Percentiles rank a stretch among this genome's conserved stretches.
Evolutionary conservation across 2,797 vertebrate genomes (phyloP).

Genomic region (Sebastes melanostomus): DNA sequence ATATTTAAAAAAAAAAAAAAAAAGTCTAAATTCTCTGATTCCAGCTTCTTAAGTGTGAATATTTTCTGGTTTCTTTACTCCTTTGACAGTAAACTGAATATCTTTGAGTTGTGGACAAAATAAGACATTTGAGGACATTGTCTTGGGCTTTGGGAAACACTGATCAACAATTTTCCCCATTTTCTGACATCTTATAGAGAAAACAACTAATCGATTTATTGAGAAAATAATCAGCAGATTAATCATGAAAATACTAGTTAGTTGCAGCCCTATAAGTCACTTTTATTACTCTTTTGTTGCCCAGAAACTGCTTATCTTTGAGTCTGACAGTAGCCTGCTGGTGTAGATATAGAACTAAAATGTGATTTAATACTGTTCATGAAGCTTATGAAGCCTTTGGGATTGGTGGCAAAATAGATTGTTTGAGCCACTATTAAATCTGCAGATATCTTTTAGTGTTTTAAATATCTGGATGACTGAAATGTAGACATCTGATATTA

Average conservation of each 20-base stretch:
- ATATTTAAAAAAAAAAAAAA: too few relatives aligned
- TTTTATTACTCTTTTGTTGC: neutral
- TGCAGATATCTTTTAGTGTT: neutral
- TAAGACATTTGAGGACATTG: fast-evolving
- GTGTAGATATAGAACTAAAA: neutral
- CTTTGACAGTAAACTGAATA: too few relatives aligned
- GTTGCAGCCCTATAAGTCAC: neutral
- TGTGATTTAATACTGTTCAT: neutral
- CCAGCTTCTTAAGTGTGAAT: too few relatives aligned
- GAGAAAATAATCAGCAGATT: too few relatives aligned
- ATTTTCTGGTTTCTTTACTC: too few relatives aligned
- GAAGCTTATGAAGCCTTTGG: neutral
- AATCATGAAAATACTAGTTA: neutral
- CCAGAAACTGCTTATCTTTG: neutral
- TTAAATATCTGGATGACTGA: neutral
- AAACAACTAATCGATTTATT: too few relatives aligned
- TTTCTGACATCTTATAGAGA: too few relatives aligned
- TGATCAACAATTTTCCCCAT: too few relatives aligned
- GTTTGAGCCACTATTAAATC: neutral
- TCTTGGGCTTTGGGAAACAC: too few relatives aligned
- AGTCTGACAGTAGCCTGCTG: neutral
- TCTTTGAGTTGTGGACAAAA: too few relatives aligned
- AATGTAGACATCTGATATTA: too few relatives aligned
- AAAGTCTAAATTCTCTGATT: too few relatives aligned
- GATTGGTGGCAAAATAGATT: neutral